Evolutionary conservation across 2,888 invertebrate genomes (phyloP).

Genomic region (Congeria kusceri): DNA sequence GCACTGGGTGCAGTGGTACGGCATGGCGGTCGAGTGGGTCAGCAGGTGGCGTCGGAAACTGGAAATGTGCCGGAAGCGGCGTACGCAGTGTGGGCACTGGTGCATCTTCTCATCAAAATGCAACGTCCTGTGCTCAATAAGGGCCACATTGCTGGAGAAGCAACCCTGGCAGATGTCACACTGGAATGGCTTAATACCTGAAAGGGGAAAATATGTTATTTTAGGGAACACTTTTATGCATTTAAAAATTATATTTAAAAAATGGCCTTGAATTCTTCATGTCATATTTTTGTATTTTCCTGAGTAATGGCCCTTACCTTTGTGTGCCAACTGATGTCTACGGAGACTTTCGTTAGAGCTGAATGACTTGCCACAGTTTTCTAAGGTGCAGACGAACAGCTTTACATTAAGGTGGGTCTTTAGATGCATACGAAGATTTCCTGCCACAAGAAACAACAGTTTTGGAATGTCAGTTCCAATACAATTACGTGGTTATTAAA

Average conservation of each 20-base stretch:
- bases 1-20: conserved; percentile 78
- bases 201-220: too few species aligned
- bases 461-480: too few species aligned
- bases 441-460: background rate
- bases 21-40: conserved; percentile 77
- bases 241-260: too few species aligned
- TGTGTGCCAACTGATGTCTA: conserved; percentile 79
- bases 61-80: conserved; percentile 81
- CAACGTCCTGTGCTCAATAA: conserved; percentile 80
- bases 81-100: conserved; percentile 76
- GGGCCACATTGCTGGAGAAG: conserved; percentile 81
- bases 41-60: conserved; percentile 79
- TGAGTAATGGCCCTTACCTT: conserved; percentile 32
- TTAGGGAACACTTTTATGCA: too few species aligned
- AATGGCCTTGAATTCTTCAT: too few species aligned
- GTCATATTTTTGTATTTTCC: background rate
- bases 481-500: too few species aligned
- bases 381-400: conserved; percentile 78
- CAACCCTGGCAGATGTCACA: conserved; percentile 80
- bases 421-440: conserved; percentile 57
- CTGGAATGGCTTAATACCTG: conserved; percentile 83
- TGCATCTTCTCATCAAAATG: conserved; percentile 78
- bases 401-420: conserved; percentile 77
- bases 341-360: conserved; percentile 80
- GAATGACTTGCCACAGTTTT: conserved; percentile 76